phyloP scores from a whole-genome alignment of 2,113 vertebrate genomes.

The Sisor rabdophorus region DNA sequence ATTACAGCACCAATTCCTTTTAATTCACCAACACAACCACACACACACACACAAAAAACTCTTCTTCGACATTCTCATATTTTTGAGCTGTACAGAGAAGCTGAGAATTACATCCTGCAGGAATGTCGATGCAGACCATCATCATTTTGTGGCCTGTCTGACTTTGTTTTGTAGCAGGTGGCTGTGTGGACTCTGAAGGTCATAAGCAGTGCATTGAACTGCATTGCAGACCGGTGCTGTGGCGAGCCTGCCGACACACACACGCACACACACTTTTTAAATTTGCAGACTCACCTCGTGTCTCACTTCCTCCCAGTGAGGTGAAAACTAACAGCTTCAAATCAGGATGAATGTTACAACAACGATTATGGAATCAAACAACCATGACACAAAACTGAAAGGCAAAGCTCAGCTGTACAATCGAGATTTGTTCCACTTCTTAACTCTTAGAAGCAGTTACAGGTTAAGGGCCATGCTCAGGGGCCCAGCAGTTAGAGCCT shows the following conservation, averaged over 20 bases:
- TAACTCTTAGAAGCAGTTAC: too few species aligned
- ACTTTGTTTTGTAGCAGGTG: not conserved
- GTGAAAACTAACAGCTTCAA: not conserved
- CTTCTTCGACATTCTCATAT: not conserved
- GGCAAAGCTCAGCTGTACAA: not conserved
- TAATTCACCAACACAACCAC: not conserved
- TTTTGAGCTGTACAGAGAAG: not conserved
- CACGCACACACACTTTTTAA: not conserved
- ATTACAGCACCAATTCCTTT: not conserved
- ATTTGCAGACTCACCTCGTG: not conserved
- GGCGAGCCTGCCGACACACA: not conserved
- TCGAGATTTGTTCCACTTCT: too few species aligned
- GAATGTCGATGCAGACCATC: not conserved
- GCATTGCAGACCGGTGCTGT: not conserved
- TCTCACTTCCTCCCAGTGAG: not conserved
- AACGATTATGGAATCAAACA: not conserved
- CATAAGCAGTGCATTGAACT: not conserved
- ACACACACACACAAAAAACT: not conserved
- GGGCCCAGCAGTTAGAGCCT: too few species aligned
- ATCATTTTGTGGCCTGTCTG: not conserved
- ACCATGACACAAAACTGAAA: not conserved
- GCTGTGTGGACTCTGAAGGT: constrained; percentile 3
- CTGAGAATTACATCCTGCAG: not conserved
- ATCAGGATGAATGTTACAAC: not conserved
- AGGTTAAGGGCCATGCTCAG: too few species aligned